Conservation (phyloP, 64 coral and sea anemone species). For the Montipora cactus region DNA sequence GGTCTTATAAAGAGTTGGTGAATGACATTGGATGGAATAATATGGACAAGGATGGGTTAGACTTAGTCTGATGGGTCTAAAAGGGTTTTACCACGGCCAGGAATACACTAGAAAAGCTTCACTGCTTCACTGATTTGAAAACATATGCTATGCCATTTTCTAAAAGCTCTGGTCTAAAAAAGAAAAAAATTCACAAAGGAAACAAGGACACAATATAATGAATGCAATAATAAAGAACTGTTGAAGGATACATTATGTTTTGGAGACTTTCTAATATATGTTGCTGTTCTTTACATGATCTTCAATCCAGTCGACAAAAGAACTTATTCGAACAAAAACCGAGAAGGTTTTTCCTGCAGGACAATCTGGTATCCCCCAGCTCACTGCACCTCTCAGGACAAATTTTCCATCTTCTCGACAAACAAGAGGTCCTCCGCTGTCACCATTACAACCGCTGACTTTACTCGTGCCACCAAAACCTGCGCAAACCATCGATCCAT, state of each 20-base stretch:
- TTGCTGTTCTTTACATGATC: conserved; percentile 39
- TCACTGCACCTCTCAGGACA: conserved; percentile 73
- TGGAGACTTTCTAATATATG: conserved; percentile 20
- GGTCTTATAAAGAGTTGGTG: no score
- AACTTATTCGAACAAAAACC: conserved; percentile 70
- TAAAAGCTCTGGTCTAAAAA: no score
- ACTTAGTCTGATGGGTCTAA: no score
- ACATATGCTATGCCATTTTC: no score
- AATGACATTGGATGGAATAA: no score
- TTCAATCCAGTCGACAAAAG: conserved; percentile 66
- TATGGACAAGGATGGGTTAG: neutral
- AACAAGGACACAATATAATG: no score
- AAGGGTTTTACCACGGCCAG: no score
- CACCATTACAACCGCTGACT: conserved; percentile 84
- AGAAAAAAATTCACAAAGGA: no score
- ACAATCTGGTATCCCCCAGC: conserved; percentile 75
- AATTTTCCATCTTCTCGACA: conserved; percentile 56
- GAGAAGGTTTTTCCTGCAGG: conserved; percentile 51
- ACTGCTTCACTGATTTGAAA: no score
- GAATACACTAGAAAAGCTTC: no score
- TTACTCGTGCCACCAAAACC: conserved; percentile 52
- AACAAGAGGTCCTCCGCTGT: conserved; percentile 83
- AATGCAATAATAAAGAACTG: no score
- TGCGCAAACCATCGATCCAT: conserved; percentile 80
- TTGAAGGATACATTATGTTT: no score